Conservation (phyloP, 2,113 vertebrate species). For the Erythrocercus mccallii region DNA sequence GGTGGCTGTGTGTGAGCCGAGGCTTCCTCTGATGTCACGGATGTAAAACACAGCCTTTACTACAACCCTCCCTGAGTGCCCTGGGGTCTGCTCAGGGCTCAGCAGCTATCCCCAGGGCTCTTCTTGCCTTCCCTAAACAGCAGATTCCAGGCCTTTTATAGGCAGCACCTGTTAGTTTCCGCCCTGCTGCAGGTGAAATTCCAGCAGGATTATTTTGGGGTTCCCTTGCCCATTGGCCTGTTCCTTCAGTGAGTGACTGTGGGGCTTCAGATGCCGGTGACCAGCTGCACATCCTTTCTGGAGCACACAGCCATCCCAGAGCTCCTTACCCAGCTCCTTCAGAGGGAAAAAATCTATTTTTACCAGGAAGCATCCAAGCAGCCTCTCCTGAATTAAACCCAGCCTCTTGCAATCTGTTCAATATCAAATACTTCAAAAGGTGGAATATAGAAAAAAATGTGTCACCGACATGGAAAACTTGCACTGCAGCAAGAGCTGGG, state of each 20-base stretch:
- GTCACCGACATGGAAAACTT: background rate
- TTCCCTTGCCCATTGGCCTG: background rate
- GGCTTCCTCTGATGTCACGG: background rate
- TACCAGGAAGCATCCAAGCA: constrained; percentile 64
- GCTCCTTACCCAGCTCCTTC: constrained; percentile 34
- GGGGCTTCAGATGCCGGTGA: background rate
- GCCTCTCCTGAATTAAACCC: constrained; percentile 63
- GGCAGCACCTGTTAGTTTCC: constrained; percentile 49
- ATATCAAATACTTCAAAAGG: constrained; percentile 71
- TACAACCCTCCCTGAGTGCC: background rate
- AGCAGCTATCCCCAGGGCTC: background rate
- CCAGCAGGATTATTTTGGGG: constrained; percentile 48
- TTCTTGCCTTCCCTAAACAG: background rate
- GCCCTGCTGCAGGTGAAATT: constrained; percentile 48
- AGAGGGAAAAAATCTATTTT: constrained; percentile 66
- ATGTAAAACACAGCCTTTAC: background rate
- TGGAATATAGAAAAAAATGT: constrained; percentile 46
- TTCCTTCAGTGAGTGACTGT: background rate
- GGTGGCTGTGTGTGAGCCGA: background rate
- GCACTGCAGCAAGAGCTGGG: background rate
- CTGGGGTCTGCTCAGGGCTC: background rate
- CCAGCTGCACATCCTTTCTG: constrained; percentile 36
- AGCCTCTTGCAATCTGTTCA: constrained; percentile 66
- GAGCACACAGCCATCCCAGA: background rate
- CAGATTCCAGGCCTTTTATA: constrained; percentile 48